Evolutionary conservation across 2,888 invertebrate species (phyloP), one percentile per base, ranked within the genome.

Genomic region (Drosophila antonietae): DNA sequence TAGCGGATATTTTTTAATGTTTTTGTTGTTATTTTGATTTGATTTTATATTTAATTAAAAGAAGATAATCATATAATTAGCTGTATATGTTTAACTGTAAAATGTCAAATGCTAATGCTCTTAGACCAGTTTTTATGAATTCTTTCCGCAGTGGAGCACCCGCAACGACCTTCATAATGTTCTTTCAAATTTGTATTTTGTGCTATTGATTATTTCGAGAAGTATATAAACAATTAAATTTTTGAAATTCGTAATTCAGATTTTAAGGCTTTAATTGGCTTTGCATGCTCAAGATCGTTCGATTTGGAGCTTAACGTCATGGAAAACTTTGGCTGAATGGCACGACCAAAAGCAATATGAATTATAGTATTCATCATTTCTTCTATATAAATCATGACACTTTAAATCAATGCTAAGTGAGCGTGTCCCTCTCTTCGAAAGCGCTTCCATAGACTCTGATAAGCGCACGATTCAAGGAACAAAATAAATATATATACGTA

Each of bases 361-460:
- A 33, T 31, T 65, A 55, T 75, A 69, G 35, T 66, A 70, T 63
- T 62, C 55, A 39, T 12, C 52, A 44, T 14, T 43, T 56, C 43
- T 49, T 6, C 15, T 33, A 46, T 23, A 23, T 41, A 18, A 61
- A 52, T 66, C 23, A 53, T 61, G 64, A 57, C 62, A 80, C 80
- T 69, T 69, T 52, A 68, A 75, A 81, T 71, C 67, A 66, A 75
- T 77, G 83, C 75, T 85, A 71, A 85, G 35, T 56, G 62, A 76
- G 57, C 74, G 77, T 74, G 68, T 68, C 67, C 2, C 20, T 20
- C 20, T 64, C 71, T 18, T 35, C 41, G 18, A 49, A 47, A 37
- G 23, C 37, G 47, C 49, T 46, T 61, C 44, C n/a, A 37, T 31
- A 55, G 43, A 20, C 35, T n/a, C 39, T 49, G 68, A 79, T 78